Base-by-base conservation (phyloP, 2,888 invertebrate genomes). In the Apodemia duryi region DNA sequence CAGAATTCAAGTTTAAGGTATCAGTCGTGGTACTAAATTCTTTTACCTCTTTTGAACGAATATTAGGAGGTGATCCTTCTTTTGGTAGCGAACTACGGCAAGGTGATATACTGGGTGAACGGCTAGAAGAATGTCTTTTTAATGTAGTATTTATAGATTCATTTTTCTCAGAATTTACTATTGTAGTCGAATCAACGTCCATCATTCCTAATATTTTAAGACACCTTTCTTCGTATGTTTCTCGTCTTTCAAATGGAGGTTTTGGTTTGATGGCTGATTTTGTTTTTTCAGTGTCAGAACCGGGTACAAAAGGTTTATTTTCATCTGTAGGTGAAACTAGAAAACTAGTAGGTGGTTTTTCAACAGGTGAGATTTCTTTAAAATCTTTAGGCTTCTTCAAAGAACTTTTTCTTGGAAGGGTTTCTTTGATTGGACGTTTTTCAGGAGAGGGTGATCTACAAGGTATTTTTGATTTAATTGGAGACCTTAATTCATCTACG, bases 151-250 rank as follows among this genome's bases (percentile, higher is more conserved):
- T 74, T 61, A 74, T 78, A 35, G 71, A 75, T 28, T 74, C 69
- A n/a, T 68, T 75, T 63, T 68, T 72, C 29, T 70, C 65, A 13
- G 72, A 73, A 35, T 73, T 73, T 29, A 73, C 43, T 61, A 61
- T 77, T 70, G 79, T 80, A 21, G 74, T 78, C 1, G 77, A 83
- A 46, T 83, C 84, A 65, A 84, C 83, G 66, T 91, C 88, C 62
- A 90, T 82, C 88, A 95, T 94, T 3, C 95, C 95, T 52, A 95
- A 86, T 73, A 95, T 95, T 75, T 95, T 93, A 51, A 94, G 92
- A 71, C 95, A 95, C 46, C 95, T 89, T 79, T 95, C 95, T 80
- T 95, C 95, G 70, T 95, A 95, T 1, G 95, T 95, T 81, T 95
- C 95, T 51, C 94, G 93, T 73, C 95, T 90, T 70, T 93, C 93